Evolutionary conservation across 37 sponge, comb jelly and placozoan species (phyloP), one percentile per base, ranked within the genome.

Genomic region (Oscarella lobularis): DNA sequence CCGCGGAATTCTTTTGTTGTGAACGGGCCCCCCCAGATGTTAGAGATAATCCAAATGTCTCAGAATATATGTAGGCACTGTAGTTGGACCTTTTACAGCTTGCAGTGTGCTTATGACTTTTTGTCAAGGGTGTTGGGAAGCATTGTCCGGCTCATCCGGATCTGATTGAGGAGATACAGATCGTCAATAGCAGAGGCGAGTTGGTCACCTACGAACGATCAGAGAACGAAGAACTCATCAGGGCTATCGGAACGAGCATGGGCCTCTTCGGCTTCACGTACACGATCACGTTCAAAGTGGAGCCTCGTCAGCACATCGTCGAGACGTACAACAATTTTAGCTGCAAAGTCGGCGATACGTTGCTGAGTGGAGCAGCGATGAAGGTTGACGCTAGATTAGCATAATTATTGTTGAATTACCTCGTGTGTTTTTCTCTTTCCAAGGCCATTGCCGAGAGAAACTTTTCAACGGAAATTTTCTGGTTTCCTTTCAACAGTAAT

Each of bases 61-160:
- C n/a, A n/a, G n/a, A n/a, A n/a, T n/a, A n/a, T n/a, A n/a, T n/a
- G n/a, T n/a, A n/a, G n/a, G n/a, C n/a, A n/a, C n/a, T n/a, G n/a
- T n/a, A n/a, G n/a, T n/a, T n/a, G n/a, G n/a, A n/a, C n/a, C n/a
- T n/a, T n/a, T n/a, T n/a, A n/a, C n/a, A n/a, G n/a, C n/a, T n/a
- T n/a, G n/a, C n/a, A n/a, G n/a, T n/a, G n/a, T n/a, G n/a, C n/a
- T n/a, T n/a, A n/a, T n/a, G n/a, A n/a, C n/a, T n/a, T n/a, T n/a
- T n/a, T n/a, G n/a, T n/a, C n/a, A n/a, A 48, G 60, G 60, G 60
- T 48, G 60, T 48, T 48, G 60, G 60, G 14, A 48, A 48, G 20
- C 14, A 20, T 48, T 48, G 60, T 48, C 60, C 60, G 20, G 60
- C 60, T 20, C 20, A 27, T 27, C 60, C 60, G 9, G 60, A 48